Conservation (phyloP, 2,113 vertebrate species). For the Carassius carassius region DNA sequence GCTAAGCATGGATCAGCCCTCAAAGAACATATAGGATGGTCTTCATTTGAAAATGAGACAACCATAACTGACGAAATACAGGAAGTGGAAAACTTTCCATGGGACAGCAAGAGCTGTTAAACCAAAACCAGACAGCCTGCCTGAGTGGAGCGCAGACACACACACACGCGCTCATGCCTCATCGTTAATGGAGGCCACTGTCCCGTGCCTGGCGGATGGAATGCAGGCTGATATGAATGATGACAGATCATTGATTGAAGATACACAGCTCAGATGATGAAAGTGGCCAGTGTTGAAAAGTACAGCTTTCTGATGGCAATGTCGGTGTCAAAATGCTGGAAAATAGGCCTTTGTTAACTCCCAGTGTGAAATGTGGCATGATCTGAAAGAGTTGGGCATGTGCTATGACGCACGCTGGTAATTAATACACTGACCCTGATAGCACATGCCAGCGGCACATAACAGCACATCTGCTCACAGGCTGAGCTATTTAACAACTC, state of each 20-base stretch:
- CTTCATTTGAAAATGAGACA: conserved; percentile 29
- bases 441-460: neutral
- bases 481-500: conserved; percentile 5
- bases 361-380: conserved; percentile 46
- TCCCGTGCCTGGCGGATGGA: conserved; percentile 50
- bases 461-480: neutral
- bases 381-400: conserved; percentile 33
- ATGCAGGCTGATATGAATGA: conserved; percentile 65
- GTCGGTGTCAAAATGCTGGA: conserved; percentile 40
- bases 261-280: conserved; percentile 67
- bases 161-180: conserved; percentile 31
- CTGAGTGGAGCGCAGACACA: neutral
- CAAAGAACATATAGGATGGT: conserved; percentile 17
- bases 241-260: conserved; percentile 70
- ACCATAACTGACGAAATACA: conserved; percentile 9
- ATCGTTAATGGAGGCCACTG: conserved; percentile 53
- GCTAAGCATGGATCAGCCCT: neutral
- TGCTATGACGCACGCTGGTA: conserved; percentile 51
- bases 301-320: conserved; percentile 33
- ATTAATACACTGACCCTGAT: conserved; percentile 39
- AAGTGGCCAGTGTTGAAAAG: conserved; percentile 69
- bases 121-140: conserved; percentile 32
- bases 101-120: conserved; percentile 27
- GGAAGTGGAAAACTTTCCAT: conserved; percentile 22
- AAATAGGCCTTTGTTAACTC: conserved; percentile 65